phyloP scores from a whole-genome alignment of 2,113 vertebrate genomes.

The Okapia johnstoni region DNA sequence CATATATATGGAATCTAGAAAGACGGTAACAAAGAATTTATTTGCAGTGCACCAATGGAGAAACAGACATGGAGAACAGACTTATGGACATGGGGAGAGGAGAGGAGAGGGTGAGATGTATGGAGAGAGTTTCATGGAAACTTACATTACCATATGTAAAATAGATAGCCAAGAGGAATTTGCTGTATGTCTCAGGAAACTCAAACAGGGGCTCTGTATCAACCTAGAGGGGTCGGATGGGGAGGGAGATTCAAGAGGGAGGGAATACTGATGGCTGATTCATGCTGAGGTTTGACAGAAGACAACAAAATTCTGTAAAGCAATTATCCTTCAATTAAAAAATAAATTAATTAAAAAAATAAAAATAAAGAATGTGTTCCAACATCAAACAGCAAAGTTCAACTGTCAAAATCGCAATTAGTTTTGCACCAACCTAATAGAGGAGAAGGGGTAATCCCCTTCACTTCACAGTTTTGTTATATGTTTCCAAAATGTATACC shows the following conservation, averaged over 20 bases:
- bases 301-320: neutral
- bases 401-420: neutral
- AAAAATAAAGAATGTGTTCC: neutral
- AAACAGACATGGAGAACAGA: neutral
- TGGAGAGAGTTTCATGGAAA: neutral
- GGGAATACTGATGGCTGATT: neutral
- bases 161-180: neutral
- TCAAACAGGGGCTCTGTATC: neutral
- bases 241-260: neutral
- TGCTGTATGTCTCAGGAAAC: neutral
- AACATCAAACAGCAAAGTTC: neutral
- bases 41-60: neutral
- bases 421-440: neutral
- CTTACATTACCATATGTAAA: neutral
- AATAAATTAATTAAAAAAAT: neutral
- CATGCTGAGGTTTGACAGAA: neutral
- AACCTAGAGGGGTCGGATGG: neutral
- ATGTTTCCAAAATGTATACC: neutral
- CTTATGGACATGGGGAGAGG: neutral
- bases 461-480: neutral
- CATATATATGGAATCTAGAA: neutral
- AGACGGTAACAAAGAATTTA: neutral
- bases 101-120: neutral
- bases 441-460: neutral
- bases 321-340: neutral